A percentile compares a stretch with the other conserved stretches of the same genome.
Conservation (phyloP, 2,888 invertebrate genomes). For the Yponomeuta sedellus region DNA sequence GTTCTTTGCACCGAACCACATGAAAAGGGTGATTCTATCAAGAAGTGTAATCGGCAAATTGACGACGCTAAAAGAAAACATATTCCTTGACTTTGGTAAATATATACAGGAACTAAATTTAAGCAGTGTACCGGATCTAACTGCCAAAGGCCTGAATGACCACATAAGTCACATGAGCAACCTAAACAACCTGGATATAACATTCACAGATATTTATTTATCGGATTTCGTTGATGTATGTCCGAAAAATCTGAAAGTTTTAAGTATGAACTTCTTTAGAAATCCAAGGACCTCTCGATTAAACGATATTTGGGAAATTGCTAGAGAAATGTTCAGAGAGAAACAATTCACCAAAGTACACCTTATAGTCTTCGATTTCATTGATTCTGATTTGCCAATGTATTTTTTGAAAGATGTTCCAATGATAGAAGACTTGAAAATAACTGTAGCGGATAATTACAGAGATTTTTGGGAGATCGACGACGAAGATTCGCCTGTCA, state of each 20-base stretch:
- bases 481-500: constrained; percentile 20
- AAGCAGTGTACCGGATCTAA: constrained; percentile 34
- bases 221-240: constrained; percentile 33
- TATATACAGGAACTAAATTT: constrained; percentile 33
- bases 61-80: constrained; percentile 27
- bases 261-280: constrained; percentile 38
- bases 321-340: constrained; percentile 29
- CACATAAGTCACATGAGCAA: constrained; percentile 28
- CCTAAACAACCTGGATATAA: constrained; percentile 35
- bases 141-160: constrained; percentile 27
- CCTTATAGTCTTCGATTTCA: constrained; percentile 35
- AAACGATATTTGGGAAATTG: constrained; percentile 26
- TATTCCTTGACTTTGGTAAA: constrained; percentile 29
- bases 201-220: constrained; percentile 37
- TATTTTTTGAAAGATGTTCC: constrained; percentile 32
- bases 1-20: constrained; percentile 32
- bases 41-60: constrained; percentile 30
- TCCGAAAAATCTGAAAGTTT: constrained; percentile 30
- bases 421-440: constrained; percentile 28
- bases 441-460: constrained; percentile 38
- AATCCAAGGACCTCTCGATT: constrained; percentile 25
- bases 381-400: constrained; percentile 31
- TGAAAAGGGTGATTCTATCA: constrained; percentile 30
- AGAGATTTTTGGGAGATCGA: constrained; percentile 29
- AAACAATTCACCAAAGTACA: constrained; percentile 32